Base-by-base conservation (phyloP, 1,140 invertebrate species). In the Papilio xuthus region DNA sequence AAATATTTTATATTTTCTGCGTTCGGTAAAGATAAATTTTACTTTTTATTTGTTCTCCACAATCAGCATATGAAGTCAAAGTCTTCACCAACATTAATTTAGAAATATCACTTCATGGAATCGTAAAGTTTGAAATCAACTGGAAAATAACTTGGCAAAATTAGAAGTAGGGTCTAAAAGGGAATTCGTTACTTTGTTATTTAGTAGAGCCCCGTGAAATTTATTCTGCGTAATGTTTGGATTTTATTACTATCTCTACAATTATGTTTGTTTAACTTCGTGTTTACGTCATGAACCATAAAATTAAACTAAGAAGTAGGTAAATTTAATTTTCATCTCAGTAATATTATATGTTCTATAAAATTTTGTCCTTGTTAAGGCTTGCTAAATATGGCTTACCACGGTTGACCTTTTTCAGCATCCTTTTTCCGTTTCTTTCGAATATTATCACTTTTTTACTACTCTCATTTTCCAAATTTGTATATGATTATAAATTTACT, bases 201-300 rank as follows among this genome's bases (percentile, higher is more conserved):
- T 63, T 32, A 63, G 26, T 15, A 28, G 60, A 26, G 26, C 4
- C 20, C 12, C 60, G 23, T 63, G 60, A 26, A 63, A 63, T 28
- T 63, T 63, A 63, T 63, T 63, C 60, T 15, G 12, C 23, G 60
- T 63, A 67, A 67, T 67, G 56, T 67, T 67, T 67, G 60, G 13
- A 28, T 32, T 67, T 67, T 67, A 67, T 67, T 67, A 18, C 60
- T 67, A 67, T 67, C 32, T 28, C 60, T 18, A 28, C 60, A 28
- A 63, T 63, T 28, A 28, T 15, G 60, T 67, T 67, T 60, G 23
- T 28, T 63, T 67, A 67, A 67, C 28, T 67, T 67, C 13, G 60
- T 67, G 60, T 67, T 67, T 67, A 67, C 60, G 28, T 67, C 26
- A 32, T 32, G 23, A 67, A 32, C 26, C 60, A 67, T 28, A 67